Percentiles rank a stretch among this genome's conserved stretches.
phyloP scores from a whole-genome alignment of 2,888 invertebrate species.

The Neuroscelio doddi region DNA sequence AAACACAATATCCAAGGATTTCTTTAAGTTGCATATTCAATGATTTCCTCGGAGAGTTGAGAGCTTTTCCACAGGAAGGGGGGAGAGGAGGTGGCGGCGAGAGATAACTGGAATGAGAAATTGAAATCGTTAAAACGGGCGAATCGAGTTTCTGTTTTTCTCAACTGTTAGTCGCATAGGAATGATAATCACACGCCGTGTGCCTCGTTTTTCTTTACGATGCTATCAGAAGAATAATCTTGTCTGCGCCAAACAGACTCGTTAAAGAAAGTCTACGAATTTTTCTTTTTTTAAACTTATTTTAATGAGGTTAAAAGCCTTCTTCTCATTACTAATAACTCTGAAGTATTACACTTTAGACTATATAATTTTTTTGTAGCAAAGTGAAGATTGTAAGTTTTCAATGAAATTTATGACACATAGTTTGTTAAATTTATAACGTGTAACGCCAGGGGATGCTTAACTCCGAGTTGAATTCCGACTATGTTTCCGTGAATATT shows the following conservation, averaged over 20 bases:
- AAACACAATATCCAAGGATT: constrained; percentile 72
- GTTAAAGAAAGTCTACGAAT: too few relatives aligned
- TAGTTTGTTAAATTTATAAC: constrained; percentile 4
- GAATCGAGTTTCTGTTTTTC: constrained; percentile 36
- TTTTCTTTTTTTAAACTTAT: too few relatives aligned
- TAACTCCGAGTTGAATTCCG: background rate
- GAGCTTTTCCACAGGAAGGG: constrained; percentile 43
- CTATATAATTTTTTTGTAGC: too few relatives aligned
- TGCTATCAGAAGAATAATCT: constrained; percentile 14
- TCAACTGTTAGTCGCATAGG: constrained; percentile 1
- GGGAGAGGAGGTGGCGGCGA: constrained; percentile 14
- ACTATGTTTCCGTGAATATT: constrained; percentile 11
- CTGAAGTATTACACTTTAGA: too few relatives aligned
- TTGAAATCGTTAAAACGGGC: constrained; percentile 36
- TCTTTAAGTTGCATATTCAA: constrained; percentile 81
- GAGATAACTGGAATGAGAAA: constrained; percentile 24
- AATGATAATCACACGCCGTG: constrained; percentile 18
- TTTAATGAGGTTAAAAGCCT: too few relatives aligned
- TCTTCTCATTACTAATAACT: too few relatives aligned
- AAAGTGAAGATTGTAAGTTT: too few relatives aligned
- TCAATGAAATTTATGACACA: background rate
- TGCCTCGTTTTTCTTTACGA: constrained; percentile 16
- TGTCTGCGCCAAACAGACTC: constrained; percentile 6
- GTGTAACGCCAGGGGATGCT: background rate
- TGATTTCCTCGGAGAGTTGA: constrained; percentile 83